Evolutionary conservation across 1,140 invertebrate genomes (phyloP).

Genomic region (Drosophila funebris): DNA sequence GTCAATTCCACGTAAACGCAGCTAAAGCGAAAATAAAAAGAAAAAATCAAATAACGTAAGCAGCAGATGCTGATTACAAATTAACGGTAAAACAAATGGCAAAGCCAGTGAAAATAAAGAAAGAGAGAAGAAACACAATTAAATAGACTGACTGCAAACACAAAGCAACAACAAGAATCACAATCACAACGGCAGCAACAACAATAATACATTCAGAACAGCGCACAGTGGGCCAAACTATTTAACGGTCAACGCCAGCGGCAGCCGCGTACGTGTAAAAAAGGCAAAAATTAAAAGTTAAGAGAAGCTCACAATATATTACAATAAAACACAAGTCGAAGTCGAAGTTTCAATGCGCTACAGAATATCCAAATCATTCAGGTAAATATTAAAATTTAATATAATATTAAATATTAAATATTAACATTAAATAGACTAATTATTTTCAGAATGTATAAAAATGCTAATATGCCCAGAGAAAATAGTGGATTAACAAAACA

Average conservation of each 20-base stretch:
- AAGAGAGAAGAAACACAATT: constrained; percentile 17
- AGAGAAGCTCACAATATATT: constrained; percentile 1
- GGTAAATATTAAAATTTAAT: too few species aligned
- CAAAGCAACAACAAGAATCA: constrained; percentile 16
- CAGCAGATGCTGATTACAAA: constrained; percentile 16
- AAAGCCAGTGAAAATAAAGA: constrained; percentile 7
- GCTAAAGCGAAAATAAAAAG: constrained; percentile 12
- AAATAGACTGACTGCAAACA: constrained; percentile 17
- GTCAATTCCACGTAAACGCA: not conserved
- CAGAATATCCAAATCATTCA: not conserved
- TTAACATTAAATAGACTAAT: too few species aligned
- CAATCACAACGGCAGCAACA: not conserved
- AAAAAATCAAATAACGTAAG: constrained; percentile 16
- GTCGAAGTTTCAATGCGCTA: not conserved
- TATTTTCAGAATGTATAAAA: too few species aligned
- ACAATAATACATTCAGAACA: constrained; percentile 4
- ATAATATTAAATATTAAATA: too few species aligned
- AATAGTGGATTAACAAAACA: too few species aligned
- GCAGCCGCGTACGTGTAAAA: not conserved
- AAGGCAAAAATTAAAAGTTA: not conserved
- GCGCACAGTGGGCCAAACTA: constrained; percentile 33
- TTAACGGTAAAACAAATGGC: constrained; percentile 52
- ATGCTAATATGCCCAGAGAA: too few species aligned
- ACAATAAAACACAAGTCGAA: not conserved
- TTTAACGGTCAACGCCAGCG: constrained; percentile 38